Evolutionary conservation across 1,140 invertebrate genomes (phyloP).

Genomic region (Drosophila equinoxialis): DNA sequence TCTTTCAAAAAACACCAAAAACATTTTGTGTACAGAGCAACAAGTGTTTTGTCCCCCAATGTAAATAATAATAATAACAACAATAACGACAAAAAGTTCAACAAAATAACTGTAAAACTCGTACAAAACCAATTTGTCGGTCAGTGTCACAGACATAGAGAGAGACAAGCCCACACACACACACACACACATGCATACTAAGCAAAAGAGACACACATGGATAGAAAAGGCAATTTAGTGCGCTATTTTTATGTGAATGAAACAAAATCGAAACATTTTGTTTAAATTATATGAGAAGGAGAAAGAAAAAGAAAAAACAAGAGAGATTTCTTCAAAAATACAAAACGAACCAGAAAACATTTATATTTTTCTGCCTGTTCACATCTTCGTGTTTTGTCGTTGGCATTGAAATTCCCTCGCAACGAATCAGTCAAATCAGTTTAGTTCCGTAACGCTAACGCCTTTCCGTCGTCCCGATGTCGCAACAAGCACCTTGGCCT

Average conservation of each 20-base stretch:
- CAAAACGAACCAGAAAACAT: constrained; percentile 12
- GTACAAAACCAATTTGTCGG: constrained; percentile 63
- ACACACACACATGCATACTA: constrained; percentile 2
- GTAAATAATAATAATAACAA: constrained; percentile 25
- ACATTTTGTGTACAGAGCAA: constrained; percentile 25
- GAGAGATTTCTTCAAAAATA: background rate
- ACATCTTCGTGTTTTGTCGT: constrained; percentile 20
- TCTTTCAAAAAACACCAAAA: constrained; percentile 31
- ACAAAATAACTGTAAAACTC: constrained; percentile 44
- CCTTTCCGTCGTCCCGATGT: constrained; percentile 43
- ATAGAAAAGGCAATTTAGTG: constrained; percentile 61
- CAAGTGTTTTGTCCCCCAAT: constrained; percentile 49
- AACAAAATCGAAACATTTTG: constrained; percentile 63
- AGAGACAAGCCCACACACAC: constrained; percentile 5
- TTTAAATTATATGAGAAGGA: constrained; percentile 38
- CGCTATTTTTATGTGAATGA: constrained; percentile 76
- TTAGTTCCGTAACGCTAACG: background rate
- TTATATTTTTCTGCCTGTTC: background rate
- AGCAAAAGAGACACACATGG: background rate
- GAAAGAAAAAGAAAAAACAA: background rate
- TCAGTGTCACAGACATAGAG: constrained; percentile 52
- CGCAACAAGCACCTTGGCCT: constrained; percentile 87
- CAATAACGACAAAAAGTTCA: constrained; percentile 13
- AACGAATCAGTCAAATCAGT: background rate
- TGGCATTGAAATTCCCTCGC: constrained; percentile 55